Percentiles rank a stretch among this genome's conserved stretches.
Evolutionary conservation across 2,888 invertebrate genomes (phyloP).

Genomic region (Elegia similella): DNA sequence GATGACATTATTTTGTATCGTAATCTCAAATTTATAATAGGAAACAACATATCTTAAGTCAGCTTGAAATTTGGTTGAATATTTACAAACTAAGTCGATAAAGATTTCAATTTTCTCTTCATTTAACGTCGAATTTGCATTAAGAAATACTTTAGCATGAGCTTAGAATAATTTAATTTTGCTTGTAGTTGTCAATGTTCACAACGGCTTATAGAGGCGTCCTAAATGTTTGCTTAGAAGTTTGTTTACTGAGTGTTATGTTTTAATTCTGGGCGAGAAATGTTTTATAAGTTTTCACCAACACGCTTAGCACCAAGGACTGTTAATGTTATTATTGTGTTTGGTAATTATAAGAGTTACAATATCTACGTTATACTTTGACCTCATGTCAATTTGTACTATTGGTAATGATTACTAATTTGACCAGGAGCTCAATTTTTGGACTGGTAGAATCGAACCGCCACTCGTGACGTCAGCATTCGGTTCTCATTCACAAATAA

Average conservation of each 20-base stretch:
- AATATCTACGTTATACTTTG: too few relatives aligned
- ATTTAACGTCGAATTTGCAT: conserved; percentile 18
- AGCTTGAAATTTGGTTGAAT: neutral
- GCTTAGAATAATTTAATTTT: conserved; percentile 21
- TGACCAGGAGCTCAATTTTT: too few relatives aligned
- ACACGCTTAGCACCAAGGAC: conserved; percentile 3
- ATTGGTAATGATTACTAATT: too few relatives aligned
- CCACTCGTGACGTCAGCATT: too few relatives aligned
- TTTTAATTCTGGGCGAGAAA: neutral
- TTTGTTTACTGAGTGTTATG: neutral
- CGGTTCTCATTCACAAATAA: too few relatives aligned
- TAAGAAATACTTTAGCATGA: conserved; percentile 22
- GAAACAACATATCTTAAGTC: neutral
- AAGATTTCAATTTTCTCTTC: conserved; percentile 18
- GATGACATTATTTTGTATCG: neutral
- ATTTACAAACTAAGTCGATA: conserved; percentile 17
- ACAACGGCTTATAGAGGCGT: conserved; percentile 1
- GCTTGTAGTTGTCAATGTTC: conserved; percentile 20
- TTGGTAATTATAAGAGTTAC: too few relatives aligned
- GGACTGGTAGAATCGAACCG: too few relatives aligned
- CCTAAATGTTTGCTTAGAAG: neutral
- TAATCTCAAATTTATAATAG: neutral
- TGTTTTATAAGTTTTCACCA: neutral
- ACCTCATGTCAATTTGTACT: too few relatives aligned
- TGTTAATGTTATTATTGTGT: neutral